A percentile compares a stretch with the other conserved stretches of the same genome.
These are phyloP conservation scores for Perizoma flavofasciatum DNA, from an alignment of 2,888 invertebrate species.

Conservation along the genomic window DNA sequence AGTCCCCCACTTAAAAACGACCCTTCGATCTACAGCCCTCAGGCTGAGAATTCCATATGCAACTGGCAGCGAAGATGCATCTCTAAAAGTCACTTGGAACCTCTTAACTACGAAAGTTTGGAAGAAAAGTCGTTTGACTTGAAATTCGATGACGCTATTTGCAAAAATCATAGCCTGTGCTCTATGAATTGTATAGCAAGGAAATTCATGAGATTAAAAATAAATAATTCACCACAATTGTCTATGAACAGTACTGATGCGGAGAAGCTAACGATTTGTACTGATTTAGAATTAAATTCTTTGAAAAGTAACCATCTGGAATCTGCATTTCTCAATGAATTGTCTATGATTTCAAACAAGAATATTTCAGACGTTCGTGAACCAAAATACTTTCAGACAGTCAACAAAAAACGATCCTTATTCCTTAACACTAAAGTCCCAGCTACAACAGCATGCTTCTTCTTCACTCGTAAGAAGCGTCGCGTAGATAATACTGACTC, in stretches of 20 bases:
- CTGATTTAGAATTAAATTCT: constrained; percentile 57
- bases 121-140: constrained; percentile 29
- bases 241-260: constrained; percentile 45
- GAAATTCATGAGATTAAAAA: constrained; percentile 31
- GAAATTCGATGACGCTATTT: constrained; percentile 15
- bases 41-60: constrained; percentile 26
- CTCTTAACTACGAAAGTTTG: constrained; percentile 25
- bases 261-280: constrained; percentile 58
- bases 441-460: constrained; percentile 51
- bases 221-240: constrained; percentile 39
- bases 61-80: constrained; percentile 28
- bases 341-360: constrained; percentile 33
- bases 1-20: constrained; percentile 20
- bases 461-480: constrained; percentile 50
- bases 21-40: constrained; percentile 22
- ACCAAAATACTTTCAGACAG: neutral
- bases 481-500: constrained; percentile 25
- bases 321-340: constrained; percentile 36
- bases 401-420: constrained; percentile 23
- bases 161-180: constrained; percentile 46
- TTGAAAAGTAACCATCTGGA: constrained; percentile 35
- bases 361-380: neutral
- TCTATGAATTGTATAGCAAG: constrained; percentile 56
- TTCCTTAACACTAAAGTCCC: constrained; percentile 36
- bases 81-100: constrained; percentile 26